Evolutionary conservation across 2,888 invertebrate species (phyloP), one percentile per base, ranked within the genome.

Genomic region (Phyllotreta striolata): DNA sequence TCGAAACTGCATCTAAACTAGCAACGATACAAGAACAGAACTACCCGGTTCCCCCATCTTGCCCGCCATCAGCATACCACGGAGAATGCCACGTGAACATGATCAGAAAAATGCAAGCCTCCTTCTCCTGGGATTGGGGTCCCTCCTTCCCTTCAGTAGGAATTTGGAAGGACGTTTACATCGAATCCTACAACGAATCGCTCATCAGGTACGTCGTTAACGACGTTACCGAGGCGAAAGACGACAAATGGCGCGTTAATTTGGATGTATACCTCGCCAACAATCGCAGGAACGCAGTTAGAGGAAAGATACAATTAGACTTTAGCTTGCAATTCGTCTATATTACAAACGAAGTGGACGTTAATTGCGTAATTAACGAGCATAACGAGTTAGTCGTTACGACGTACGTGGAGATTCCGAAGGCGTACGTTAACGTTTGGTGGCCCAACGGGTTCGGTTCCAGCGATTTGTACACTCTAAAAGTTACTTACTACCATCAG

Each of bases 91-190:
- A 97, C 76, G 90, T 88, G 2, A 98, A 99, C 82, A 91, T 94
- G 80, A 83, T 97, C 43, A 84, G 95, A 57, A 96, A 96, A 82
- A 93, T 93, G 92, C 95, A 96, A 81, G 91, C 95, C 7, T 95
- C 96, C 0, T 99, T 96, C 78, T 85, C 91, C 38, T 98, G 98
- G 94, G 97, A 96, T 77, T 98, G 96, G 96, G 98, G 97, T 24
- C 95, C 97, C 0, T 93, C 96, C 0, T 93, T 96, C 70, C 95
- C 97, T 0, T 95, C 96, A 0, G 87, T 91, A 69, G 98, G 98
- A 59, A 88, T 99, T 59, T 98, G 97, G 96, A 93, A 85, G 80
- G 72, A 62, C 6, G 88, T 89, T 0, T 84, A 83, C 62, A 79
- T 93, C 43, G 88, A 90, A 78, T 86, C 86, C 43, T 89, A 86